phyloP scores from a whole-genome alignment of 2,113 vertebrate genomes.

The Podarcis raffonei region DNA sequence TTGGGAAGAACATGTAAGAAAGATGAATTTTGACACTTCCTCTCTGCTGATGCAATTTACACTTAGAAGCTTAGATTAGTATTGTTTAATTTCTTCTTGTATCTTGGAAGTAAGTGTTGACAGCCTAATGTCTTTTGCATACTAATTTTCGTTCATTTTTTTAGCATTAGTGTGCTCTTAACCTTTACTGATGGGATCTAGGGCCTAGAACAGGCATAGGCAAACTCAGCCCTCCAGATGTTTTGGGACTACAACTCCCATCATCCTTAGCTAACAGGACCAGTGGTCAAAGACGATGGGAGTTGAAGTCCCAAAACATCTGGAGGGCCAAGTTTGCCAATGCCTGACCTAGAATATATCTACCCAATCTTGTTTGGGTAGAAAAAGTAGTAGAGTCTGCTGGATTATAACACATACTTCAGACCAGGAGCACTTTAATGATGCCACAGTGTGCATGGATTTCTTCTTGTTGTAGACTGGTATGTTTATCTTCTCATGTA shows the following conservation, averaged over 20 bases:
- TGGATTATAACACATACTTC: background rate
- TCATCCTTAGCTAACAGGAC: too few species aligned
- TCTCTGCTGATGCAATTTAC: background rate
- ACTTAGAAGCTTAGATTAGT: background rate
- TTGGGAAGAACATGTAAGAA: conserved; percentile 95
- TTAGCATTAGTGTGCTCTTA: background rate
- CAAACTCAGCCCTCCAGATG: too few species aligned
- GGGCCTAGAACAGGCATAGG: too few species aligned
- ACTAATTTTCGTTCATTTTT: background rate
- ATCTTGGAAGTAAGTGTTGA: background rate
- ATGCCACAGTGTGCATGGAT: background rate
- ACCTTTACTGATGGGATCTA: too few species aligned
- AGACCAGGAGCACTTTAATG: background rate
- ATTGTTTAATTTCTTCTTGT: background rate
- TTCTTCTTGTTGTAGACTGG: background rate
- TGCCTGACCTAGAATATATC: too few species aligned
- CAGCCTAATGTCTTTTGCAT: background rate
- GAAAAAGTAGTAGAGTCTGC: background rate
- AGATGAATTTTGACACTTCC: background rate
- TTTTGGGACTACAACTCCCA: too few species aligned
- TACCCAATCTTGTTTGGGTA: too few species aligned
- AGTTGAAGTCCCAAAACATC: too few species aligned
- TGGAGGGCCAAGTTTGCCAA: too few species aligned
- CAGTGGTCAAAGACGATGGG: too few species aligned
- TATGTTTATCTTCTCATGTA: background rate